Conservation (phyloP, 2,113 vertebrate genomes). For the Alligator sinensis region DNA sequence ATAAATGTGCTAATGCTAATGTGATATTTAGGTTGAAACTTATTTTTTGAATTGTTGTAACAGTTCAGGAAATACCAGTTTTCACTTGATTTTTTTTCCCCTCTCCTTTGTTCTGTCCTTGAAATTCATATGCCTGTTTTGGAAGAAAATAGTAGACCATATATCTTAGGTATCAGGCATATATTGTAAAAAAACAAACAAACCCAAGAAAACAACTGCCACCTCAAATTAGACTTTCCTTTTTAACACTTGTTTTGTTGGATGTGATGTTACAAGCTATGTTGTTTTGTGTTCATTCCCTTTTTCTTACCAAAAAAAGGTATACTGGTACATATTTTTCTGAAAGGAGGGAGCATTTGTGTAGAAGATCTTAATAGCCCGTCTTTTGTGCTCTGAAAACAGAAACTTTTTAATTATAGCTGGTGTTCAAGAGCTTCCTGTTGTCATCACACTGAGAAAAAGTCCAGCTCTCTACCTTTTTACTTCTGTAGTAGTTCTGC, state of each 20-base stretch:
- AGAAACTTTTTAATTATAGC: not conserved
- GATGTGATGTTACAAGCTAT: not conserved
- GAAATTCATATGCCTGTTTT: not conserved
- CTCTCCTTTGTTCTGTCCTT: not conserved
- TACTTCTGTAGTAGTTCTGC: not conserved
- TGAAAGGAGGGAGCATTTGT: not conserved
- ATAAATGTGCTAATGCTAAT: constrained; percentile 49
- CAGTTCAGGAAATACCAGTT: not conserved
- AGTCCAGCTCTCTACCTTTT: not conserved
- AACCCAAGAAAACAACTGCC: too few relatives aligned
- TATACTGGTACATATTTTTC: not conserved
- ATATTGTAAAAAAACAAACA: too few relatives aligned
- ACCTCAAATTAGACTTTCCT: too few relatives aligned
- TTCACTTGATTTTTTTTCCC: not conserved
- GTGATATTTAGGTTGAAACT: not conserved
- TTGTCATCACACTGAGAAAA: not conserved
- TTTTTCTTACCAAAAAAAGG: not conserved
- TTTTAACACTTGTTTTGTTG: not conserved
- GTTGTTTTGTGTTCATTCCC: not conserved
- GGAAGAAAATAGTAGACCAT: not conserved
- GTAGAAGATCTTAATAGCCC: not conserved
- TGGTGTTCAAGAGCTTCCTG: not conserved
- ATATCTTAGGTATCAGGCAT: too few relatives aligned
- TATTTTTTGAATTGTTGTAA: not conserved
- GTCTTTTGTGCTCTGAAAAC: not conserved